These are phyloP conservation scores for Phalacrocorax aristotelis DNA, from an alignment of 2,113 vertebrate genomes.

Conservation along the genomic window DNA sequence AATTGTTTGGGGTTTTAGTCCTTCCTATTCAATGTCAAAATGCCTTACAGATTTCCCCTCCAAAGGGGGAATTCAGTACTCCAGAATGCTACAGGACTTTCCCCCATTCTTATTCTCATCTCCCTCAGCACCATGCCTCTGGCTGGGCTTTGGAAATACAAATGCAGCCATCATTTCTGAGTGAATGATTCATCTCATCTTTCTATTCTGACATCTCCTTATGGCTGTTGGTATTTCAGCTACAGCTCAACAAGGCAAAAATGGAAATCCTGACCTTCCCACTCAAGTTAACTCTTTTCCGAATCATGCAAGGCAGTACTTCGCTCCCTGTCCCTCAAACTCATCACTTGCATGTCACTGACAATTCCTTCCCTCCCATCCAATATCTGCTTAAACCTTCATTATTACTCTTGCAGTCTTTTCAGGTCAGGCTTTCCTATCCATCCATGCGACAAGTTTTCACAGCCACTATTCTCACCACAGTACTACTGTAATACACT, in stretches of 20 bases:
- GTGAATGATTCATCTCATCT: not conserved
- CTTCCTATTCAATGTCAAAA: not conserved
- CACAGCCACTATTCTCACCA: not conserved
- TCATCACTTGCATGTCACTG: not conserved
- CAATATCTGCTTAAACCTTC: not conserved
- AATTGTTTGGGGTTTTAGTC: not conserved
- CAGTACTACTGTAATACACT: not conserved
- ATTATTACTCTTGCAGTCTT: not conserved
- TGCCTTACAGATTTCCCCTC: not conserved
- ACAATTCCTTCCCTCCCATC: not conserved
- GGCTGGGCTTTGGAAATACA: not conserved
- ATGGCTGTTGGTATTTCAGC: not conserved
- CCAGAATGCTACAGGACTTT: not conserved
- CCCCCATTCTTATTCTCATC: not conserved
- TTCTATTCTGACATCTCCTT: not conserved
- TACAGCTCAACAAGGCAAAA: not conserved
- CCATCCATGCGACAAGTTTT: not conserved
- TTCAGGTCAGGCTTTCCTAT: not conserved
- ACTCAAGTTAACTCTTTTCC: not conserved
- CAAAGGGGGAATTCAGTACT: not conserved
- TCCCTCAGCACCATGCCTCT: not conserved
- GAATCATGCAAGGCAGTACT: not conserved
- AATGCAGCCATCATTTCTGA: fast-evolving
- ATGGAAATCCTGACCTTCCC: not conserved
- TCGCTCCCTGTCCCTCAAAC: not conserved